Percentiles rank a stretch among this genome's conserved stretches.
These are phyloP conservation scores for Diadophis punctatus DNA, from an alignment of 2,113 vertebrate genomes.

Conservation along the genomic window DNA sequence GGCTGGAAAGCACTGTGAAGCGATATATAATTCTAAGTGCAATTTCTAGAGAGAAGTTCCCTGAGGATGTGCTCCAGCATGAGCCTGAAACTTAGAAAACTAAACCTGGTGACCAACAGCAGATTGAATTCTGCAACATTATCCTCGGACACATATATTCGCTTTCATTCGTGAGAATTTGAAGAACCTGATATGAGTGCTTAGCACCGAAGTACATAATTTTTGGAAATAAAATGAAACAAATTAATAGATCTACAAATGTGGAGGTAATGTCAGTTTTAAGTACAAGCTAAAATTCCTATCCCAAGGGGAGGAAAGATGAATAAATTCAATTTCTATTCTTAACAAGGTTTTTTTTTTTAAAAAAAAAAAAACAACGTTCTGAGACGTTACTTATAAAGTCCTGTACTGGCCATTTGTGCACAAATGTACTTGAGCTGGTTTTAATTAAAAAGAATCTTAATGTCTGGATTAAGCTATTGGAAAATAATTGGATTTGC, in stretches of 20 bases:
- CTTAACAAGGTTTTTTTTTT: conserved; percentile 15
- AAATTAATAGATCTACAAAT: neutral
- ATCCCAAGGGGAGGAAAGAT: conserved; percentile 17
- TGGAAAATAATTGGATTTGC: conserved; percentile 32
- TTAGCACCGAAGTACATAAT: neutral
- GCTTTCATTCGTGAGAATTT: neutral
- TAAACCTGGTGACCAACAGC: neutral
- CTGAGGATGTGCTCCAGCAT: no score
- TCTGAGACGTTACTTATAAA: conserved; percentile 43
- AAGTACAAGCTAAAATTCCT: conserved; percentile 20
- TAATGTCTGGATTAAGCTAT: conserved; percentile 26
- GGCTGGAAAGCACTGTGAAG: no score
- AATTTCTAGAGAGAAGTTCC: no score
- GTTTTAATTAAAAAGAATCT: conserved; percentile 56
- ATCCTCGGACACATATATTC: neutral
- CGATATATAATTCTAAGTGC: no score
- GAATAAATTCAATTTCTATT: conserved; percentile 34
- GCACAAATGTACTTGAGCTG: conserved; percentile 40
- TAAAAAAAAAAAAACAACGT: neutral
- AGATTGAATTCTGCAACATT: neutral
- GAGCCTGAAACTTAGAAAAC: no score
- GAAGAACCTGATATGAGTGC: neutral
- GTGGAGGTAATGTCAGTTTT: conserved; percentile 18
- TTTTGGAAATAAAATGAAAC: conserved; percentile 31
- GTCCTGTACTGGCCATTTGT: conserved; percentile 25